Conservation (phyloP, 2,888 invertebrate species). For the Willowsia nigromaculata region DNA sequence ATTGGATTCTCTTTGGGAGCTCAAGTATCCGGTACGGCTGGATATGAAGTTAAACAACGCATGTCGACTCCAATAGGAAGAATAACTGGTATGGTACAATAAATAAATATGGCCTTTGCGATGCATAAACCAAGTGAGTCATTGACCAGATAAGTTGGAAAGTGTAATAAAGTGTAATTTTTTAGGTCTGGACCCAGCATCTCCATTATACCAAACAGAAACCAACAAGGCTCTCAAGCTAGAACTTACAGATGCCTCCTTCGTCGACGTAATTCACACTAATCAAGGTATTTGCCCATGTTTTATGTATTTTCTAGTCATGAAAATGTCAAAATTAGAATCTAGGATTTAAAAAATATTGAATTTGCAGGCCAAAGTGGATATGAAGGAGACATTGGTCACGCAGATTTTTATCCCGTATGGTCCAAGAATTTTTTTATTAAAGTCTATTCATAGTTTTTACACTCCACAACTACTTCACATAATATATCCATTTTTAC, state of each 20-base stretch:
- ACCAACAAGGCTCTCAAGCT: constrained; percentile 57
- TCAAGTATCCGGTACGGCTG: constrained; percentile 64
- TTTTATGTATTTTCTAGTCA: no score
- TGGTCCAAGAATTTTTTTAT: no score
- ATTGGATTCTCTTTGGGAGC: constrained; percentile 71
- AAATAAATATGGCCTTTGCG: no score
- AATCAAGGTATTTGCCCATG: no score
- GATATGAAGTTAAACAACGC: constrained; percentile 57
- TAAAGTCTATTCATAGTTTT: no score
- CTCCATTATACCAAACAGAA: constrained; percentile 65
- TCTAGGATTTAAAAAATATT: no score
- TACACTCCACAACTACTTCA: not conserved
- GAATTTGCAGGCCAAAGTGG: no score
- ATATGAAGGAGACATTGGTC: constrained; percentile 68
- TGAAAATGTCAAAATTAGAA: no score
- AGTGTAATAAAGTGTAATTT: no score
- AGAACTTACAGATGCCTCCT: constrained; percentile 48
- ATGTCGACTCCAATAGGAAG: constrained; percentile 57
- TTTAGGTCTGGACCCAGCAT: constrained; percentile 68
- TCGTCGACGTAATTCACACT: constrained; percentile 72
- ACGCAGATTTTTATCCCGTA: constrained; percentile 73
- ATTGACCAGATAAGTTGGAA: no score
- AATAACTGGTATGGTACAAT: constrained; percentile 62
- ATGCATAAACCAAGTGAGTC: no score
- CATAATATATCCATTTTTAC: not conserved